Percentiles rank a stretch among this genome's conserved stretches.
phyloP scores from a whole-genome alignment of 2,113 vertebrate species.

The Glareola pratincola region DNA sequence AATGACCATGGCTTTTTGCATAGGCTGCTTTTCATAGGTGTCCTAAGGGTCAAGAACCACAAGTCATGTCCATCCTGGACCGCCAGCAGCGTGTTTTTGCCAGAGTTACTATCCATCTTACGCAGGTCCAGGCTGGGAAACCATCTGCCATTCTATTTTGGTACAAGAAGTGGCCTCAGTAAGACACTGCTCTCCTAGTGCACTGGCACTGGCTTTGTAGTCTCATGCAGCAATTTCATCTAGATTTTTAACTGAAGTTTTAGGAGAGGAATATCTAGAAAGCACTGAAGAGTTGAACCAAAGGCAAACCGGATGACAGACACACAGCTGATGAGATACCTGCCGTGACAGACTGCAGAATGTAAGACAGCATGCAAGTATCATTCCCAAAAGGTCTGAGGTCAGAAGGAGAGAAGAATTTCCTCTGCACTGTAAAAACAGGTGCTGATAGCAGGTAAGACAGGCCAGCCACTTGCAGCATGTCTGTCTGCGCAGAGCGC shows the following conservation, averaged over 20 bases:
- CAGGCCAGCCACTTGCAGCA: not conserved
- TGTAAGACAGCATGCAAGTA: not conserved
- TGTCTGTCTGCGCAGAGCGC: not conserved
- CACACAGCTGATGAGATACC: not conserved
- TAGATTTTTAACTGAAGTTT: not conserved
- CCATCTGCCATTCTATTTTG: not conserved
- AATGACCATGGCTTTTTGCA: not conserved
- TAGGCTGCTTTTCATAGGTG: not conserved
- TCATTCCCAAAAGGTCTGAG: not conserved
- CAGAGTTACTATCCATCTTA: not conserved
- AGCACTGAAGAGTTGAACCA: not conserved
- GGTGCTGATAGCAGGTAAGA: not conserved
- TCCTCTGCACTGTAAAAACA: not conserved
- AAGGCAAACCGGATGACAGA: not conserved
- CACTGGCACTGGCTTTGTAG: not conserved
- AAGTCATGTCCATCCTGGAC: not conserved
- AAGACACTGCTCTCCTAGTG: not conserved
- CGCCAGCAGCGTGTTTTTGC: not conserved
- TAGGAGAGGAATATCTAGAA: not conserved
- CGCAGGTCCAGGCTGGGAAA: not conserved
- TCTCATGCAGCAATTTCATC: not conserved
- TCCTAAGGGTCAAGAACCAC: not conserved
- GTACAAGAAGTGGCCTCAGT: not conserved
- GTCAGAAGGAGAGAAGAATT: not conserved
- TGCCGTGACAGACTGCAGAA: not conserved